These are phyloP conservation scores for Harpalus rufipes DNA, from an alignment of 2,888 invertebrate genomes.

Conservation along the genomic window DNA sequence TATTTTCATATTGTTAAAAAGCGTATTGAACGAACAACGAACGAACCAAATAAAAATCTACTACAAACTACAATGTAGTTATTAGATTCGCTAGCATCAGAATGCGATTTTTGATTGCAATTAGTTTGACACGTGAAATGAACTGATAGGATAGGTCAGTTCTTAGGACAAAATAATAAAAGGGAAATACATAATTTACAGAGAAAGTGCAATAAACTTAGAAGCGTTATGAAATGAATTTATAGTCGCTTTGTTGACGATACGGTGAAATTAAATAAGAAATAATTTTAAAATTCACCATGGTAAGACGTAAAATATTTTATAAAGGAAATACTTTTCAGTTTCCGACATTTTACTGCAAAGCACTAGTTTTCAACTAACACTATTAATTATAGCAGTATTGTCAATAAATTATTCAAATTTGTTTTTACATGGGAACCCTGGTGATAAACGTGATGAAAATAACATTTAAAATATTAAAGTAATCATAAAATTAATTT, in stretches of 20 bases:
- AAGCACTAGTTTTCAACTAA: too few species aligned
- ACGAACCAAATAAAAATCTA: not conserved
- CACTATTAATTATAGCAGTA: too few species aligned
- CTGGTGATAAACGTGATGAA: too few species aligned
- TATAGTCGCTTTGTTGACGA: slow-evolving; percentile 2
- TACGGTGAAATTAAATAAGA: not conserved
- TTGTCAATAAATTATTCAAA: too few species aligned
- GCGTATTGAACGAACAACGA: too few species aligned
- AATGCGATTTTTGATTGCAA: slow-evolving; percentile 8
- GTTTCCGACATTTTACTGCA: too few species aligned
- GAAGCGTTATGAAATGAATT: slow-evolving; percentile 13
- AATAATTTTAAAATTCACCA: not conserved
- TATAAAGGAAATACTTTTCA: too few species aligned
- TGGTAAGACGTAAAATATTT: not conserved
- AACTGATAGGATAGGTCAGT: slow-evolving; percentile 17
- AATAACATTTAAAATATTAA: too few species aligned
- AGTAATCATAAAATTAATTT: too few species aligned
- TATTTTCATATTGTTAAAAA: not conserved
- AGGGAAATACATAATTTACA: slow-evolving; percentile 8
- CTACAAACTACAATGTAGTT: not conserved
- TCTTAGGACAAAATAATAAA: slow-evolving; percentile 31
- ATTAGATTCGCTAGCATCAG: slow-evolving; percentile 36
- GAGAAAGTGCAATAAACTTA: slow-evolving; percentile 13
- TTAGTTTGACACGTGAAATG: slow-evolving; percentile 12
- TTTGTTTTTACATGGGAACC: too few species aligned